Conservation (phyloP, 2,797 vertebrate genomes). For the Rhinophrynus dorsalis region DNA sequence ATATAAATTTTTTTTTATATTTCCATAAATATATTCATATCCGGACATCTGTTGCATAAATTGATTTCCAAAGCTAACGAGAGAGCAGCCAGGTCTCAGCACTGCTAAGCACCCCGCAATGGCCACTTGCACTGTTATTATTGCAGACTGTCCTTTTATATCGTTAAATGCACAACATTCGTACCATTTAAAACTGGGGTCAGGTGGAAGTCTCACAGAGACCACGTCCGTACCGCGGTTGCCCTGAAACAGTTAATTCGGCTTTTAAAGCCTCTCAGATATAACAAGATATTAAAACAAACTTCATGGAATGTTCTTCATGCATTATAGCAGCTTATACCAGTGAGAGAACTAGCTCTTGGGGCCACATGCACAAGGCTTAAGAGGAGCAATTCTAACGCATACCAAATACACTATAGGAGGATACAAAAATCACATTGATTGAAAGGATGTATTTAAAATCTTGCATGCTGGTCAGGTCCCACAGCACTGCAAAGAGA, state of each 20-base stretch:
- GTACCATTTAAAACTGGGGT: constrained; percentile 99
- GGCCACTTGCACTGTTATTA: constrained; percentile 88
- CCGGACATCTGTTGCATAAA: constrained; percentile 85
- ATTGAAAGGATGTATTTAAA: no score
- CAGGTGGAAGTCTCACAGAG: constrained; percentile 98
- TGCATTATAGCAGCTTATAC: constrained; percentile 86
- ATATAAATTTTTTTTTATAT: constrained; percentile 94
- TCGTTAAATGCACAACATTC: constrained; percentile 99
- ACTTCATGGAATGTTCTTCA: constrained; percentile 95
- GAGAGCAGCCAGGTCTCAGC: constrained; percentile 94
- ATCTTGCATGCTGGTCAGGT: no score
- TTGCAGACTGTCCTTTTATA: constrained; percentile 98
- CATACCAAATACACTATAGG: no score
- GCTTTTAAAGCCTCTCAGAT: constrained; percentile 94
- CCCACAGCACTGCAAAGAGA: no score
- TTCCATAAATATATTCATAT: constrained; percentile 96
- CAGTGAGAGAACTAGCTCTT: constrained; percentile 82
- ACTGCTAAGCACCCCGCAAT: constrained; percentile 92
- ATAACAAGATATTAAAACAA: constrained; percentile 94
- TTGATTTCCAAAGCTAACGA: constrained; percentile 86
- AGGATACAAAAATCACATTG: no score
- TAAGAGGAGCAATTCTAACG: no score
- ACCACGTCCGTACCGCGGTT: constrained; percentile 98
- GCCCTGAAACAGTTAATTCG: constrained; percentile 89
- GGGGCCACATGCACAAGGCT: no score